Conservation (phyloP, 2,888 invertebrate genomes). For the Seira musarum region DNA sequence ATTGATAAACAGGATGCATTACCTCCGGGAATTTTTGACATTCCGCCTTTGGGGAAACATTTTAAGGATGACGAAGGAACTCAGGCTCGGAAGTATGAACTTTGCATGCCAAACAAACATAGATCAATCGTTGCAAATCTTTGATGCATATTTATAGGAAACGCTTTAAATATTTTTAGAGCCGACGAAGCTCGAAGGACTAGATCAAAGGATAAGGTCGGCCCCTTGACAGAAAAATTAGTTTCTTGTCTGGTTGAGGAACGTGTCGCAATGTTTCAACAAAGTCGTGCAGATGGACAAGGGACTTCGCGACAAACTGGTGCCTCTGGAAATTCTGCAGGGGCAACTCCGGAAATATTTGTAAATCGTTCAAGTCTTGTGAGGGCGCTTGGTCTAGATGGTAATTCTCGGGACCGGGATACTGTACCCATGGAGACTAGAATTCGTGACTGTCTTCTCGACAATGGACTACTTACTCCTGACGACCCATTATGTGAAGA, state of each 20-base stretch:
- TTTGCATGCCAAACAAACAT: background rate
- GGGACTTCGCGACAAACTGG: no score
- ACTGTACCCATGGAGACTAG: slow-evolving; percentile 60
- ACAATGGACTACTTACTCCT: slow-evolving; percentile 60
- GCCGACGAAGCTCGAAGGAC: background rate
- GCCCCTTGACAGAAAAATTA: background rate
- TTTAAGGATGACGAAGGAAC: background rate
- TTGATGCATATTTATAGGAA: background rate
- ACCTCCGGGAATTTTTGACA: background rate
- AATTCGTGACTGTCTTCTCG: slow-evolving; percentile 59
- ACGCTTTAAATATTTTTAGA: background rate
- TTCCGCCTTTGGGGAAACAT: slow-evolving; percentile 6
- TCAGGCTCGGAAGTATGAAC: background rate
- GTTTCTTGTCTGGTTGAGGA: background rate
- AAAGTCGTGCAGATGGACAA: no score
- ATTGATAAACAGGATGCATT: background rate
- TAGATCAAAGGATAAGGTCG: background rate
- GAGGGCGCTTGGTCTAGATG: slow-evolving; percentile 57
- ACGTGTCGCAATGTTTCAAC: background rate
- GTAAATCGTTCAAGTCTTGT: slow-evolving; percentile 49
- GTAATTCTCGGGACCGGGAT: slow-evolving; percentile 28
- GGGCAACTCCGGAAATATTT: no score
- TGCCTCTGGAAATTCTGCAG: no score
- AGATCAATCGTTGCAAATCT: background rate
- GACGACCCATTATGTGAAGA: slow-evolving; percentile 52